A percentile compares a stretch with the other conserved stretches of the same genome.
Evolutionary conservation across 2,113 vertebrate genomes (phyloP).

Genomic region (Benitochromis conjunctus): DNA sequence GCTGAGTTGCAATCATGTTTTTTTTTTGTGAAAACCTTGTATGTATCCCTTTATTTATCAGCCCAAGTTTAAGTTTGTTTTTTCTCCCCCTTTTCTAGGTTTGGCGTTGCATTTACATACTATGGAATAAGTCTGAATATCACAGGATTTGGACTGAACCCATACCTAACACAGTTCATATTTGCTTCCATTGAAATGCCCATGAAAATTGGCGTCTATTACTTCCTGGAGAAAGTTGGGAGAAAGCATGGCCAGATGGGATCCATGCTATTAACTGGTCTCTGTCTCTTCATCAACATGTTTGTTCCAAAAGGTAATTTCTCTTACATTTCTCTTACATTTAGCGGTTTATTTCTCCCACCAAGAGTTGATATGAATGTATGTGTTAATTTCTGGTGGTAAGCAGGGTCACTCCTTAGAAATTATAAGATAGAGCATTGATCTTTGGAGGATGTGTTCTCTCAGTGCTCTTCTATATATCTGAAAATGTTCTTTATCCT

Average conservation of each 20-base stretch:
- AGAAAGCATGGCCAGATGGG: slow-evolving; percentile 36
- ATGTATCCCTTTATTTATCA: not conserved
- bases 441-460: not conserved
- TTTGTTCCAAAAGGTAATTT: slow-evolving; percentile 70
- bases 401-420: not conserved
- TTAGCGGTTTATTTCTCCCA: not conserved
- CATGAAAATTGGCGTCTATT: slow-evolving; percentile 64
- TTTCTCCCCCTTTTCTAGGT: slow-evolving; percentile 54
- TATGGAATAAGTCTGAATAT: slow-evolving; percentile 76
- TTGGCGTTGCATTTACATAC: slow-evolving; percentile 73
- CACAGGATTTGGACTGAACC: slow-evolving; percentile 67
- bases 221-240: slow-evolving; percentile 60
- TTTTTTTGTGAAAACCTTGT: not conserved
- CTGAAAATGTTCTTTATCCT: not conserved
- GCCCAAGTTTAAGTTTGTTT: not conserved
- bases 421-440: not conserved
- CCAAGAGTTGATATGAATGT: not conserved
- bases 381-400: not conserved
- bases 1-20: not conserved
- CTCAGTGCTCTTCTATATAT: not conserved
- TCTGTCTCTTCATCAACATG: slow-evolving; percentile 74
- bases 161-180: slow-evolving; percentile 68
- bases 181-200: slow-evolving; percentile 70
- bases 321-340: not conserved
- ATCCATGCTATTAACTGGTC: slow-evolving; percentile 55